Base-by-base conservation (phyloP, 2,888 invertebrate genomes). In the Cryptosula pallasiana region DNA sequence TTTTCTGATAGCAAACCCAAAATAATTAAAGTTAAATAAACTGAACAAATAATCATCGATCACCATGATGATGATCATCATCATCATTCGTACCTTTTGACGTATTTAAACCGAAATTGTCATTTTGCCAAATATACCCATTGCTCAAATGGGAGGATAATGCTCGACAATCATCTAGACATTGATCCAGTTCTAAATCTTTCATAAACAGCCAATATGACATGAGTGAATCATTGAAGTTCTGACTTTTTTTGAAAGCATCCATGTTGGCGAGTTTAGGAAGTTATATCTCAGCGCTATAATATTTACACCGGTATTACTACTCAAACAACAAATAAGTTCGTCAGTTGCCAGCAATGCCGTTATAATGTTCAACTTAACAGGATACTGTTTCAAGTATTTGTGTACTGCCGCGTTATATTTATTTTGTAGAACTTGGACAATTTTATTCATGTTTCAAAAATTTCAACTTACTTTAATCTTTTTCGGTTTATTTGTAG, bases 81-180 rank as follows among this genome's bases (percentile, higher is more conserved):
- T 45, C 45, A 9, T 13, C 20, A 20, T 45, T 45, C 20, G 9
- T 45, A 63, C 63, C 63, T 63, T 20, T 25, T 1, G 63, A 32
- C 32, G 32, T 5, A 3, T 63, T 2, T 75, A 91, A 86, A 76
- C 86, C 87, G 79, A 92, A 89, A 72, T 87, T 86, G 81, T 92
- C 91, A 83, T 90, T 90, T 80, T 92, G 92, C 92, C 92, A 92
- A 76, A 92, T 89, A 81, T 91, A 91, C 2, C 27, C 32, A 32
- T 13, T 63, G 9, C 25, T 29, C 16, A 25, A 16, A 34, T 27
- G 20, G n/a, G 63, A 27, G 1, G 27, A 32, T 13, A 25, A 63
- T 29, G 63, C 63, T 13, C 25, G 32, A 27, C 29, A 32, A 63
- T 63, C 32, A 32, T 29, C 63, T 13, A 63, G n/a, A 27, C 13